Conservation (phyloP, 2,113 vertebrate genomes). For the Equus quagga region DNA sequence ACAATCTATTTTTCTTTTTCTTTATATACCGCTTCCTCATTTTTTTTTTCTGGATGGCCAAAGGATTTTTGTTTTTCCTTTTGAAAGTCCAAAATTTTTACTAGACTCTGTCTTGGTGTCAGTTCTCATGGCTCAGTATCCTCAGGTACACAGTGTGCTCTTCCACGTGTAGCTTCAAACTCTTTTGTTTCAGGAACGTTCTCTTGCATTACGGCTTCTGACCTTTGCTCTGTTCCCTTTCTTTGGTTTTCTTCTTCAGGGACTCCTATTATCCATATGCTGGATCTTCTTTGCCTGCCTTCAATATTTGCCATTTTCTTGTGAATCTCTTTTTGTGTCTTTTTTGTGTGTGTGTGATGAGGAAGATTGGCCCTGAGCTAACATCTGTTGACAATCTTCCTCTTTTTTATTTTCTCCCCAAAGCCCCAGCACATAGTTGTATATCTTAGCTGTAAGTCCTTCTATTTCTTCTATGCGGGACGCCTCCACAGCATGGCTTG, state of each 20-base stretch:
- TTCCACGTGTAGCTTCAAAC: not conserved
- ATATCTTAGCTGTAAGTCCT: too few species aligned
- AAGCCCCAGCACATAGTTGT: too few species aligned
- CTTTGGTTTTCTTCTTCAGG: not conserved
- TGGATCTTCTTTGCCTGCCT: not conserved
- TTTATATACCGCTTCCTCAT: not conserved
- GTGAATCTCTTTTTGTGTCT: not conserved
- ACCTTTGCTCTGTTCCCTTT: not conserved
- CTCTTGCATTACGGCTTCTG: not conserved
- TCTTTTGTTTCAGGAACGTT: not conserved
- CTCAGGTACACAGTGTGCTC: not conserved
- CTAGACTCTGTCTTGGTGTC: not conserved
- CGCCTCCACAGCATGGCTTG: too few species aligned
- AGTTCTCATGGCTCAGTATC: not conserved
- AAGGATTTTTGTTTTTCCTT: not conserved
- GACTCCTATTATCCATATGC: too few species aligned
- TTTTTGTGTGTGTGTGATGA: not conserved
- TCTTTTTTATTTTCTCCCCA: too few species aligned
- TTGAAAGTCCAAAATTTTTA: not conserved
- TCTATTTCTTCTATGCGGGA: too few species aligned
- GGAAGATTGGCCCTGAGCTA: too few species aligned
- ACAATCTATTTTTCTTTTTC: not conserved
- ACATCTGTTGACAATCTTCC: too few species aligned
- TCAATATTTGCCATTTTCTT: not conserved
- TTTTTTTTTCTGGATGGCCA: not conserved